These are phyloP conservation scores for Coilia nasus DNA, from an alignment of 2,797 vertebrate species.

Conservation along the genomic window DNA sequence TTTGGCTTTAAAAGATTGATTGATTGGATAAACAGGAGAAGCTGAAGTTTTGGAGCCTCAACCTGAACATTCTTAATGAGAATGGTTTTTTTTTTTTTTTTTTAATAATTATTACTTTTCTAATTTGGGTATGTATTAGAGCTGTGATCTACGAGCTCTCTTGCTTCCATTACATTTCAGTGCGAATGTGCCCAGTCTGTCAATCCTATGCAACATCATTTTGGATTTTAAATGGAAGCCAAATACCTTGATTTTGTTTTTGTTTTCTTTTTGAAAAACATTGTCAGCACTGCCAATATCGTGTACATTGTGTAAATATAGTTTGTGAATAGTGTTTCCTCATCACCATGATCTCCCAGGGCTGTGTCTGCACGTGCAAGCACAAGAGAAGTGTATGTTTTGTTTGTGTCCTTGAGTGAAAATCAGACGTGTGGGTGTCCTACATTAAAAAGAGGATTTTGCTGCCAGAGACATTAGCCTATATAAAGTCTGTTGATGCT, in stretches of 20 bases:
- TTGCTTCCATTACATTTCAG: conserved; percentile 65
- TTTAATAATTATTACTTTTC: neutral
- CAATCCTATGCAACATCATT: conserved; percentile 91
- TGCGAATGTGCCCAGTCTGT: conserved; percentile 71
- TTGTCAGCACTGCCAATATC: conserved; percentile 77
- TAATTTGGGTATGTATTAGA: conserved; percentile 35
- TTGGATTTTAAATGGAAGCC: conserved; percentile 78
- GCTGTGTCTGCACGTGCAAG: conserved; percentile 63
- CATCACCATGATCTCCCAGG: neutral
- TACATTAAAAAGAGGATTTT: conserved; percentile 75
- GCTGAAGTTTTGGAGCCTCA: conserved; percentile 3
- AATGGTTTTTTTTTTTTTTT: conserved; percentile 38
- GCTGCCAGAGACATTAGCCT: conserved; percentile 76
- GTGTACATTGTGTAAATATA: conserved; percentile 73
- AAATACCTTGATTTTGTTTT: conserved; percentile 59
- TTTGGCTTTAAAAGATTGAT: conserved; percentile 13
- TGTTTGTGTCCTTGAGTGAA: conserved; percentile 61
- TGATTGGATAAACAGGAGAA: neutral
- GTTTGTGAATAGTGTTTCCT: conserved; percentile 64
- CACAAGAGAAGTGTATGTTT: conserved; percentile 74
- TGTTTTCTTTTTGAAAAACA: conserved; percentile 44
- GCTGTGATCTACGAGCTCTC: conserved; percentile 47
- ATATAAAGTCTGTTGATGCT: conserved; percentile 5
- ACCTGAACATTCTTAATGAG: neutral
- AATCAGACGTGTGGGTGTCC: conserved; percentile 68